Conservation (phyloP, 2,888 invertebrate species). For the Latheticus oryzae region DNA sequence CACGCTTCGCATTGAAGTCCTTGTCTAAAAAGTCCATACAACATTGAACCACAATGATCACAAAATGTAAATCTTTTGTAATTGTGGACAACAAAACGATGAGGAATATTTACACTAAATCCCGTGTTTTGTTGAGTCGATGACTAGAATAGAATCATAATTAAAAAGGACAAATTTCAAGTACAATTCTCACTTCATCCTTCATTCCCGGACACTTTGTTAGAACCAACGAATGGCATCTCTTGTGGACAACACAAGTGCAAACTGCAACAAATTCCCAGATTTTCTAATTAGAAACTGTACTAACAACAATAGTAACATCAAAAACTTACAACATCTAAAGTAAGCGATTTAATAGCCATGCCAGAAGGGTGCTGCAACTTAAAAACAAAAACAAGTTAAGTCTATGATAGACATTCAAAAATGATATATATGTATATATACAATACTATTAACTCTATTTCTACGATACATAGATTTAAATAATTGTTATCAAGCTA, state of each 20-base stretch:
- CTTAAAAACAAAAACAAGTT: slow-evolving; percentile 56
- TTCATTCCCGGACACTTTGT: slow-evolving; percentile 99
- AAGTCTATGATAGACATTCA: slow-evolving; percentile 9
- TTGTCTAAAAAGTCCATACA: slow-evolving; percentile 96
- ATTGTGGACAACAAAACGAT: slow-evolving; percentile 94
- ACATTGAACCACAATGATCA: slow-evolving; percentile 98
- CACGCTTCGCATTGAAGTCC: slow-evolving; percentile 97
- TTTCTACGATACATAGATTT: too few species aligned
- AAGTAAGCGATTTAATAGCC: slow-evolving; percentile 61
- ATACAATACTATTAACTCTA: neutral
- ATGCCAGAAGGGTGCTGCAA: slow-evolving; percentile 64
- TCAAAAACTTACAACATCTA: slow-evolving; percentile 63
- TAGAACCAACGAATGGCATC: slow-evolving; percentile 96
- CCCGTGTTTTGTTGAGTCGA: slow-evolving; percentile 73
- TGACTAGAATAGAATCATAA: too few species aligned
- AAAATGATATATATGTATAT: neutral
- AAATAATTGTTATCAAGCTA: neutral
- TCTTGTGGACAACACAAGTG: slow-evolving; percentile 99
- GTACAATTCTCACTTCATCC: slow-evolving; percentile 73
- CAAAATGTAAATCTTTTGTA: slow-evolving; percentile 99
- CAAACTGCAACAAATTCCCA: slow-evolving; percentile 76
- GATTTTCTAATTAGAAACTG: slow-evolving; percentile 3
- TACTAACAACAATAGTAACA: neutral
- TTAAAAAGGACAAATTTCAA: too few species aligned
- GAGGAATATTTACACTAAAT: slow-evolving; percentile 98